A percentile compares a stretch with the other conserved stretches of the same genome.
These are phyloP conservation scores for Atta cephalotes DNA, from an alignment of 1,140 invertebrate genomes.

Conservation along the genomic window DNA sequence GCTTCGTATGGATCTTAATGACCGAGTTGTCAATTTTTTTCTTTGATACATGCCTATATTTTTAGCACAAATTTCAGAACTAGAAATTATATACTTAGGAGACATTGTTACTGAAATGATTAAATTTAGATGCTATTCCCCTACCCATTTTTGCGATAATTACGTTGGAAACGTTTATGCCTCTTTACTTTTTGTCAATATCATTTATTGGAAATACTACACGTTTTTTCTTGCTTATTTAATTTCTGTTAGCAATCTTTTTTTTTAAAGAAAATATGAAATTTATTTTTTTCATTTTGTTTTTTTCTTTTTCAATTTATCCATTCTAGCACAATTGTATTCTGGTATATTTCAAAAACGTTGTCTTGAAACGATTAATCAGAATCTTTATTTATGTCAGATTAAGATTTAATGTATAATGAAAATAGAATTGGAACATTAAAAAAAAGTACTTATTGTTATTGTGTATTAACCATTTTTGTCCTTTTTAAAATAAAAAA, in stretches of 20 bases:
- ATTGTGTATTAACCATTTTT: background rate
- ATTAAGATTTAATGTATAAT: background rate
- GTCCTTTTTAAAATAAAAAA: background rate
- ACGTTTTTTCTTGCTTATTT: background rate
- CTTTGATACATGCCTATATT: background rate
- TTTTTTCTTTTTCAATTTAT: background rate
- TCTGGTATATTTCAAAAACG: background rate
- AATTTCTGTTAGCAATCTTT: background rate
- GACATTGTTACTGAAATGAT: background rate
- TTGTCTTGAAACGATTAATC: background rate
- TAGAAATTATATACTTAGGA: background rate
- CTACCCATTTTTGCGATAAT: background rate
- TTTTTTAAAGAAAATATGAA: background rate
- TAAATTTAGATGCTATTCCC: background rate
- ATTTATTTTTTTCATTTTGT: background rate
- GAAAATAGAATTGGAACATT: background rate
- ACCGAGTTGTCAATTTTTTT: conserved; percentile 1
- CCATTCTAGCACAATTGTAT: background rate
- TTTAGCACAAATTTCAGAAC: background rate
- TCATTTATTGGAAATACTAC: background rate
- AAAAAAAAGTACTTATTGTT: background rate
- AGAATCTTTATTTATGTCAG: background rate
- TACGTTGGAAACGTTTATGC: background rate
- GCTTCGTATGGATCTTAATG: conserved; percentile 21
- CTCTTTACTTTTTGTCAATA: background rate